Evolutionary conservation across 2,888 invertebrate species (phyloP).

Genomic region (Apodemia mormo): DNA sequence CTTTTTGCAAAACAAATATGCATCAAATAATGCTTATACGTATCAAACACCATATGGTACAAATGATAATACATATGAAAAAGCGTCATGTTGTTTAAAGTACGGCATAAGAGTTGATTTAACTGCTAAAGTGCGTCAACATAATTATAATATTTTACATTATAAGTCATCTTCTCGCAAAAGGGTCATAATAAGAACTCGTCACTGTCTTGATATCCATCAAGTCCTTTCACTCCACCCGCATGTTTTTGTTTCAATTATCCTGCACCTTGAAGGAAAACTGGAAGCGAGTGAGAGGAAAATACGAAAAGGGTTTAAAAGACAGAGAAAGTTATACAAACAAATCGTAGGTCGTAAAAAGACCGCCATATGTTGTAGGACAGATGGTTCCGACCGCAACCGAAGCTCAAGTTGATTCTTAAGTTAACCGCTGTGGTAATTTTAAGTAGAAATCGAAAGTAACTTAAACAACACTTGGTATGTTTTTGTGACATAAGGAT

Average conservation of each 20-base stretch:
- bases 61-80: too few species aligned
- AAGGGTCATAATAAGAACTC: background rate
- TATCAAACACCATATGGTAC: too few species aligned
- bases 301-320: conserved; percentile 9
- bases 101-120: too few species aligned
- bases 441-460: conserved; percentile 20
- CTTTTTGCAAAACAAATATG: too few species aligned
- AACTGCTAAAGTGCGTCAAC: too few species aligned
- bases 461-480: background rate
- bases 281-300: conserved; percentile 50
- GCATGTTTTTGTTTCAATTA: conserved; percentile 78
- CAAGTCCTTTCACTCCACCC: conserved; percentile 71
- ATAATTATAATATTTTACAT: too few species aligned
- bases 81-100: too few species aligned
- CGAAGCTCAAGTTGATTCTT: conserved; percentile 31
- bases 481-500: background rate
- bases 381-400: conserved; percentile 68
- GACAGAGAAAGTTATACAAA: conserved; percentile 59
- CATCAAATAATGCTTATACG: too few species aligned
- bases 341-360: conserved; percentile 74
- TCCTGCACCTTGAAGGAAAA: conserved; percentile 70
- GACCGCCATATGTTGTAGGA: conserved; percentile 69
- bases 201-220: conserved; percentile 49
- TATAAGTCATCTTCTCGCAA: too few species aligned
- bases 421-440: conserved; percentile 18